phyloP scores from a whole-genome alignment of 1,140 invertebrate genomes.

The Anastrepha ludens region DNA sequence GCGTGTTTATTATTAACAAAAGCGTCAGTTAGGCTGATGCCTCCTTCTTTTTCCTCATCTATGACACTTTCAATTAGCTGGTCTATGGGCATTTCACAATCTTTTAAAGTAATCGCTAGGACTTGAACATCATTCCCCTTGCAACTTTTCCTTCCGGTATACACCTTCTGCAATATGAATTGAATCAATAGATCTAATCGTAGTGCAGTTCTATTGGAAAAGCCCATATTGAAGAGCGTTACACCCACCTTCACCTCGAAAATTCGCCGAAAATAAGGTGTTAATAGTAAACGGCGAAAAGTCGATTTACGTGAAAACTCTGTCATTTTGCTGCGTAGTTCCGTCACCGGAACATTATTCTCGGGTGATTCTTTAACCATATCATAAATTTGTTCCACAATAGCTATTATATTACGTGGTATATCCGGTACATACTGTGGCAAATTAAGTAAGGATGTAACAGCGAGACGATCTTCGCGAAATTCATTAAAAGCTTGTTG shows the following conservation, averaged over 20 bases:
- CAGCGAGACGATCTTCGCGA: constrained; percentile 56
- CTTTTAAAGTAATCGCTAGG: constrained; percentile 10
- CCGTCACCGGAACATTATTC: constrained; percentile 56
- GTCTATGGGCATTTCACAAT: constrained; percentile 38
- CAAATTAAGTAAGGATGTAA: constrained; percentile 55
- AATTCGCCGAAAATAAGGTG: constrained; percentile 64
- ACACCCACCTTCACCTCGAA: constrained; percentile 62
- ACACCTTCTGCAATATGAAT: not conserved
- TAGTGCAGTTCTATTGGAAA: too few relatives aligned
- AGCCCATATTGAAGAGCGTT: not conserved
- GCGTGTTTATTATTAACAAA: constrained; percentile 53
- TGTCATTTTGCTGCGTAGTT: constrained; percentile 56
- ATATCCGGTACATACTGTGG: constrained; percentile 55
- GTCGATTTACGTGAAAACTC: constrained; percentile 35
- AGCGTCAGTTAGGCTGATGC: constrained; percentile 47
- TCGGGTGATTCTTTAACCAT: constrained; percentile 58
- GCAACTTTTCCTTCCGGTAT: not conserved
- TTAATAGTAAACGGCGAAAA: constrained; percentile 61
- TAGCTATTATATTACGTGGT: constrained; percentile 59
- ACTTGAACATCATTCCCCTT: not conserved
- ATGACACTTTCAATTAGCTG: constrained; percentile 37
- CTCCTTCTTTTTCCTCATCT: constrained; percentile 22
- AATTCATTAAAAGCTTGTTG: constrained; percentile 63
- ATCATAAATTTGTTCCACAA: constrained; percentile 63
- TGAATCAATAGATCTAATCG: too few relatives aligned